Evolutionary conservation across 2,797 vertebrate genomes (phyloP).

Genomic region (Poeciliopsis gracilis): DNA sequence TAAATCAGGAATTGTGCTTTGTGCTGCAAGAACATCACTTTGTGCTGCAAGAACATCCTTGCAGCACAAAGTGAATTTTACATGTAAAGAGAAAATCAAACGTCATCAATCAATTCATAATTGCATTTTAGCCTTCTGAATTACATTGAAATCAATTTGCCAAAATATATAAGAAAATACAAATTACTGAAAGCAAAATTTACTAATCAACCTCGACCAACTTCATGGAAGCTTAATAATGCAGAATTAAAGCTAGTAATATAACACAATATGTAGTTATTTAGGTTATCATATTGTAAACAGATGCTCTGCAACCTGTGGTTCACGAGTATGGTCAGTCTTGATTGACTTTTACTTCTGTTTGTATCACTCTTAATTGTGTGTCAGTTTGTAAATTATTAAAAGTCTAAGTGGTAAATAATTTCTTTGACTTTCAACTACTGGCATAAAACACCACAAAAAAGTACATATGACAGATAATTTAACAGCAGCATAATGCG

Average conservation of each 20-base stretch:
- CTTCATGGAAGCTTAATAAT: background rate
- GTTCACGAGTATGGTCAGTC: background rate
- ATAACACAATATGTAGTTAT: background rate
- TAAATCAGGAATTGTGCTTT: no score
- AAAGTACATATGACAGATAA: background rate
- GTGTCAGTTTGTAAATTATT: background rate
- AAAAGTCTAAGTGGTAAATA: background rate
- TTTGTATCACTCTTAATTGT: background rate
- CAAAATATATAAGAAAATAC: background rate
- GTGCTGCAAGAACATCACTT: background rate
- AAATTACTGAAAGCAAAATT: background rate
- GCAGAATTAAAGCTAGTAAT: background rate
- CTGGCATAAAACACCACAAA: background rate
- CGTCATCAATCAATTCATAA: background rate
- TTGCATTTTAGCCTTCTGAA: background rate
- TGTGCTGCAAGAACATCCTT: background rate
- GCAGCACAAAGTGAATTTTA: background rate
- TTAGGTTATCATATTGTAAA: background rate
- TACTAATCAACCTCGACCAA: background rate
- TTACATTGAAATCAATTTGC: background rate
- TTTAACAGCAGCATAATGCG: background rate
- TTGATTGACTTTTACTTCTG: background rate
- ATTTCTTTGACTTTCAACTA: background rate
- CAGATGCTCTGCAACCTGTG: background rate
- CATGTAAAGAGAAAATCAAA: background rate